A percentile compares a stretch with the other conserved stretches of the same genome.
These are phyloP conservation scores for Pipistrellus pipistrellus DNA, from an alignment of 2,797 vertebrate species.

Conservation along the genomic window DNA sequence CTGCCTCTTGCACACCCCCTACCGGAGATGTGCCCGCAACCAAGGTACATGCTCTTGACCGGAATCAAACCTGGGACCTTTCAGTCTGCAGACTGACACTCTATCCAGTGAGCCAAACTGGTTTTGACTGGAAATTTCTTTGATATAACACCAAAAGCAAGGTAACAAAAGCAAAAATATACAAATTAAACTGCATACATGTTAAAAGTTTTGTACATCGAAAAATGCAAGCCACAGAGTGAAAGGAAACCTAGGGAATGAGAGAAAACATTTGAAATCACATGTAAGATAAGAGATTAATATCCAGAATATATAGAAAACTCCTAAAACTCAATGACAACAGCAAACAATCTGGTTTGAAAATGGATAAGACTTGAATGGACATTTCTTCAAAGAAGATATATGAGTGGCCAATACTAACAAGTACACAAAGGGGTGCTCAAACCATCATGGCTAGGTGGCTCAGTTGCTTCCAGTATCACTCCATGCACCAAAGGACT, in stretches of 20 bases:
- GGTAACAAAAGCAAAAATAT: conserved; percentile 30
- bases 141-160: background rate
- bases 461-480: background rate
- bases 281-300: background rate
- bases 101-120: too few species aligned
- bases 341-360: background rate
- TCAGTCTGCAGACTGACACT: too few species aligned
- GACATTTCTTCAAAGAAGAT: background rate
- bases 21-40: too few species aligned
- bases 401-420: background rate
- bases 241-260: background rate
- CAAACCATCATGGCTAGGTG: background rate
- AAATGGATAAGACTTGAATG: background rate
- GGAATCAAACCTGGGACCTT: too few species aligned
- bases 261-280: background rate
- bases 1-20: too few species aligned
- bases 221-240: background rate
- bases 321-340: background rate
- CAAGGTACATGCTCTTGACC: too few species aligned
- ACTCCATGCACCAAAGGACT: background rate
- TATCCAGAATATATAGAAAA: background rate
- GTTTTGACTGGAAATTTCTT: background rate
- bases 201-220: background rate
- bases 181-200: background rate
- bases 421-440: background rate